These are phyloP conservation scores for Drosophila pallidifrons DNA, from an alignment of 1,140 invertebrate species.

Conservation along the genomic window DNA sequence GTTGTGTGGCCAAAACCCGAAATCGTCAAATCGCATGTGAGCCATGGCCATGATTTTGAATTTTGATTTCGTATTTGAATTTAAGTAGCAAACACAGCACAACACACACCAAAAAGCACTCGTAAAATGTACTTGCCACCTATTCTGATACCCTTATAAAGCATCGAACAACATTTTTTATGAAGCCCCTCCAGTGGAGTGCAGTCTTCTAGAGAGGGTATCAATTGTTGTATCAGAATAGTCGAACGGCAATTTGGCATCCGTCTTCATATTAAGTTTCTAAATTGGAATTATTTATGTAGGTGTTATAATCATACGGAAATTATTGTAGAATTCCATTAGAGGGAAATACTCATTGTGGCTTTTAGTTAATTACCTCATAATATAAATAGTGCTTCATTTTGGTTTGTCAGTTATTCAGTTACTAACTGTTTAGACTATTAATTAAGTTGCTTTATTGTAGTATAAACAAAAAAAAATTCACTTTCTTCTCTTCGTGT, in stretches of 20 bases:
- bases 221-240: background rate
- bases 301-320: slow-evolving; percentile 1
- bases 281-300: slow-evolving; percentile 1
- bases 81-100: slow-evolving; percentile 53
- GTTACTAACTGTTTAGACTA: background rate
- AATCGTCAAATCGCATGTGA: slow-evolving; percentile 79
- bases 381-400: background rate
- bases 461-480: background rate
- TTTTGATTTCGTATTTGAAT: slow-evolving; percentile 56
- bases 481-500: background rate
- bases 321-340: background rate
- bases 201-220: slow-evolving; percentile 2
- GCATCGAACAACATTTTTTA: slow-evolving; percentile 25
- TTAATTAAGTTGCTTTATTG: background rate
- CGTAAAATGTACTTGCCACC: slow-evolving; percentile 65
- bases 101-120: slow-evolving; percentile 43
- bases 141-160: slow-evolving; percentile 42
- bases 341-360: background rate
- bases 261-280: background rate
- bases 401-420: background rate
- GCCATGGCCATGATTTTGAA: slow-evolving; percentile 80
- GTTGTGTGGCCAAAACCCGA: slow-evolving; percentile 48
- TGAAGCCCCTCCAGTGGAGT: background rate
- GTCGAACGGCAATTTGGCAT: background rate
- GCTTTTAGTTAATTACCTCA: slow-evolving; percentile 1